Evolutionary conservation across 2,113 vertebrate genomes (phyloP).

Genomic region (Serinus canaria): DNA sequence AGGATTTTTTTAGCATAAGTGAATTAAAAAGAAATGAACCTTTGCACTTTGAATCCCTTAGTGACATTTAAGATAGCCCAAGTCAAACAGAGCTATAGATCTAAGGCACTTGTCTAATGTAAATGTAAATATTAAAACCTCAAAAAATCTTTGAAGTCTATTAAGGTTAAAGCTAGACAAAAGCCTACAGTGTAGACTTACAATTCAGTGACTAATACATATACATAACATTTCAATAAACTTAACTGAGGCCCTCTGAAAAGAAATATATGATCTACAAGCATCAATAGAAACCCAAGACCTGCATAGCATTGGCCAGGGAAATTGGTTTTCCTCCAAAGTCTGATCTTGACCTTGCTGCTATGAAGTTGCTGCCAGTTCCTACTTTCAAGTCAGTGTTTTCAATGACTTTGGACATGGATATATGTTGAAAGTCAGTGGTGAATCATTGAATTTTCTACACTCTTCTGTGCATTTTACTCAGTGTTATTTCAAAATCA

Average conservation of each 20-base stretch:
- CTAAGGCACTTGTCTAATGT: neutral
- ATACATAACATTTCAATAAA: neutral
- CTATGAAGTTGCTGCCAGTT: neutral
- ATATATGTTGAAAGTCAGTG: neutral
- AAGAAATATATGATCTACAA: neutral
- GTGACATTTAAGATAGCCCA: neutral
- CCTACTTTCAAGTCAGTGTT: slow-evolving; percentile 16
- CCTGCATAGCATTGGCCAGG: neutral
- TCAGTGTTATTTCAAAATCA: neutral
- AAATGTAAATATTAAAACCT: neutral
- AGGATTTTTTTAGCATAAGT: neutral
- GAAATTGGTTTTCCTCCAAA: slow-evolving; percentile 3
- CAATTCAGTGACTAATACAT: neutral
- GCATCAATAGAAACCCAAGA: neutral
- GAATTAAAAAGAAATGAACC: neutral
- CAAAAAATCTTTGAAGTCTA: neutral
- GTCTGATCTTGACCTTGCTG: neutral
- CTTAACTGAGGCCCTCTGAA: neutral
- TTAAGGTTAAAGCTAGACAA: neutral
- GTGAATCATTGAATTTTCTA: neutral
- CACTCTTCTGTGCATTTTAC: neutral
- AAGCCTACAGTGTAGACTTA: neutral
- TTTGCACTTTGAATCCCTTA: neutral
- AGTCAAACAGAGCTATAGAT: slow-evolving; percentile 17
- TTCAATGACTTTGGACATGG: neutral